phyloP scores from a whole-genome alignment of 2,797 vertebrate species.

The Danio choprae region DNA sequence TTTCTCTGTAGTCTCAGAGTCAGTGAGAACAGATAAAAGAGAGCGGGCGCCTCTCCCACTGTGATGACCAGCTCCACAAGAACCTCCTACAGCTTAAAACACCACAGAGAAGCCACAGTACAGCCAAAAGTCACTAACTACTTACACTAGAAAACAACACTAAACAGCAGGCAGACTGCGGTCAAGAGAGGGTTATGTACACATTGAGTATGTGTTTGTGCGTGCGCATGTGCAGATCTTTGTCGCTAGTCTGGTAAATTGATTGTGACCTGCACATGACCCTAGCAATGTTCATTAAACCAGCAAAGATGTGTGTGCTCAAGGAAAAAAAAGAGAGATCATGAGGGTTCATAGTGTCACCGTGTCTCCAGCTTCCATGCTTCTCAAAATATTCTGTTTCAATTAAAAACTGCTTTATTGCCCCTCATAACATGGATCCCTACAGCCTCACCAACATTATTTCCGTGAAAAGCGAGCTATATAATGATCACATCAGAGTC shows the following conservation, averaged over 20 bases:
- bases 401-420: slow-evolving; percentile 31
- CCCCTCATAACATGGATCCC: background rate
- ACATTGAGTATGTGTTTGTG: slow-evolving; percentile 27
- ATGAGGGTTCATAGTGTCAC: slow-evolving; percentile 41
- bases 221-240: slow-evolving; percentile 39
- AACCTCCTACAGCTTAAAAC: slow-evolving; percentile 49
- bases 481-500: slow-evolving; percentile 21
- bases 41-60: slow-evolving; percentile 15
- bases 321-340: slow-evolving; percentile 36
- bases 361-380: slow-evolving; percentile 47
- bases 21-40: slow-evolving; percentile 45
- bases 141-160: slow-evolving; percentile 50
- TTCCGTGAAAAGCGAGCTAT: background rate
- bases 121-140: slow-evolving; percentile 65
- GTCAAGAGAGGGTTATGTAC: slow-evolving; percentile 20
- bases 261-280: slow-evolving; percentile 79
- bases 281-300: slow-evolving; percentile 80
- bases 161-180: slow-evolving; percentile 15
- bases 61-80: slow-evolving; percentile 43
- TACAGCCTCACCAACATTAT: slow-evolving; percentile 15
- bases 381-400: slow-evolving; percentile 39
- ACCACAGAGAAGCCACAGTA: slow-evolving; percentile 8
- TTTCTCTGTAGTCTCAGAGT: background rate
- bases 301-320: slow-evolving; percentile 73
- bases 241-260: slow-evolving; percentile 76